phyloP scores from a whole-genome alignment of 2,888 invertebrate species.

The Drosophila austrosaltans region DNA sequence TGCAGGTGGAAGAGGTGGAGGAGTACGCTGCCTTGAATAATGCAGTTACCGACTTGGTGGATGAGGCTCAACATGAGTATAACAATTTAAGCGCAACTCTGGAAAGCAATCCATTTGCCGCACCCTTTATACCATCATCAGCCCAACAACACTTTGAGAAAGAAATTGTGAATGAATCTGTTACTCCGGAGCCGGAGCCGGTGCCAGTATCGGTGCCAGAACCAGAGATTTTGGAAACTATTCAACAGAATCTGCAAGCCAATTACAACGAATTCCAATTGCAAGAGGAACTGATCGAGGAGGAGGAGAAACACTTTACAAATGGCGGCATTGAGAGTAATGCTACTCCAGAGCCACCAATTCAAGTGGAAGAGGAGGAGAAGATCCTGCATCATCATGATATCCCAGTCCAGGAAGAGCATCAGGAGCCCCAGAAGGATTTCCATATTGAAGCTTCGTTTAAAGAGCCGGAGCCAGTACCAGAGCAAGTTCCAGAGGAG shows the following conservation, averaged over 20 bases:
- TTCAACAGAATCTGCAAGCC: constrained; percentile 43
- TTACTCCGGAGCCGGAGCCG: background rate
- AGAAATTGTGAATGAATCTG: constrained; percentile 1
- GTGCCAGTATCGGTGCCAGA: background rate
- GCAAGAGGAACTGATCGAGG: constrained; percentile 48
- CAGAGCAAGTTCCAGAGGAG: constrained; percentile 27
- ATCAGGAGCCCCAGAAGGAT: background rate
- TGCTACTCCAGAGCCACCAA: constrained; percentile 38
- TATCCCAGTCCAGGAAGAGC: background rate
- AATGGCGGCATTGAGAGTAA: constrained; percentile 44
- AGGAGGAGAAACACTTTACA: constrained; percentile 32
- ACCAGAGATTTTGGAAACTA: background rate
- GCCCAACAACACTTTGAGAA: constrained; percentile 23
- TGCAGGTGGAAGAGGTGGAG: constrained; percentile 59
- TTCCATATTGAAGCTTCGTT: constrained; percentile 8
- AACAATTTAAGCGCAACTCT: constrained; percentile 7
- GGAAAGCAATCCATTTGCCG: constrained; percentile 54
- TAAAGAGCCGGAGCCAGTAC: constrained; percentile 19
- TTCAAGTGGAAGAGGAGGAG: constrained; percentile 11
- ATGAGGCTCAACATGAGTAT: constrained; percentile 42
- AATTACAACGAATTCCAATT: constrained; percentile 53
- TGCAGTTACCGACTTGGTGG: constrained; percentile 58
- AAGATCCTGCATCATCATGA: background rate
- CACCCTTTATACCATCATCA: constrained; percentile 26
- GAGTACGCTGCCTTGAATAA: constrained; percentile 67